Conservation (phyloP, 1,140 invertebrate genomes). For the Grapholita molesta region DNA sequence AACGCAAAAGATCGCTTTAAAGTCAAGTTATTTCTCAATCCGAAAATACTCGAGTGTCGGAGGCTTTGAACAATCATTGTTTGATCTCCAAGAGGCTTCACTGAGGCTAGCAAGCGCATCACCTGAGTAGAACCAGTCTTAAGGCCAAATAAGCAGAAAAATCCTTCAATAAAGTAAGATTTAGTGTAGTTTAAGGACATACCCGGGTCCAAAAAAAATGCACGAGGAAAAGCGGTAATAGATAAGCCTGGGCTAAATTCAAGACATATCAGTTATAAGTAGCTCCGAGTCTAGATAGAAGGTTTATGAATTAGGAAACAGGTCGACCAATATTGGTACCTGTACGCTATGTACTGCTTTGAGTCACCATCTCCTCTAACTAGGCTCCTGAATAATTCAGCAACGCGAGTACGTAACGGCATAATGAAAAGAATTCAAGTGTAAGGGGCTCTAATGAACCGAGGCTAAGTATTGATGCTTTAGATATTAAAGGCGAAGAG, state of each 20-base stretch:
- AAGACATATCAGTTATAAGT: background rate
- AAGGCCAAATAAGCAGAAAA: background rate
- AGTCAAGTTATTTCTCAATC: background rate
- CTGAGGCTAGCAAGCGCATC: background rate
- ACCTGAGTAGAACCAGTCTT: background rate
- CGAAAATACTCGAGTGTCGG: background rate
- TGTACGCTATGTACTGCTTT: background rate
- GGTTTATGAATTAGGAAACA: background rate
- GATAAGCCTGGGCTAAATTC: background rate
- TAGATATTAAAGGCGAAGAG: background rate
- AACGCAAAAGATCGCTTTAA: background rate
- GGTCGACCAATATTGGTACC: background rate
- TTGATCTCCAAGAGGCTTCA: background rate
- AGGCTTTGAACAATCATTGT: background rate
- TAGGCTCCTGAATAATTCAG: slow-evolving; percentile 10
- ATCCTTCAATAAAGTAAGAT: no score
- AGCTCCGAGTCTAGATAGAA: background rate
- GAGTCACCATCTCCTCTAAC: background rate
- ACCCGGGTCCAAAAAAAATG: no score
- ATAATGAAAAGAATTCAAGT: slow-evolving; percentile 13
- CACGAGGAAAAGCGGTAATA: no score
- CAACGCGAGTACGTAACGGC: background rate
- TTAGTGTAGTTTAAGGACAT: no score
- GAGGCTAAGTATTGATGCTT: background rate
- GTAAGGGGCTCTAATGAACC: background rate